Base-by-base conservation (phyloP, 1,140 invertebrate species). In the Aphaenogaster rudis region DNA sequence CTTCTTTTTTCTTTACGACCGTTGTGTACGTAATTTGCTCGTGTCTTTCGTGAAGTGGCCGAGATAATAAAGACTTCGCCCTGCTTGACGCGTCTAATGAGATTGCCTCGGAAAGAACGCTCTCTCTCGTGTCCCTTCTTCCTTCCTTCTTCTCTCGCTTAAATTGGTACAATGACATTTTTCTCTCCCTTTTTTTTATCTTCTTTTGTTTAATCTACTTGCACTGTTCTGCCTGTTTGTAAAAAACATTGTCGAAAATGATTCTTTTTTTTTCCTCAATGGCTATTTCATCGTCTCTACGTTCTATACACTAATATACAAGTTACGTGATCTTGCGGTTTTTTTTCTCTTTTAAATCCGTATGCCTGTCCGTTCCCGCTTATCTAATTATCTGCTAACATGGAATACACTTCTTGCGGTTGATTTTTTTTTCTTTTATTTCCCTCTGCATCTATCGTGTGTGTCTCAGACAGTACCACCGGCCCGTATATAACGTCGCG, bases 221-320 rank as follows among this genome's bases (percentile, higher is more conserved):
- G 93, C 93, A 94, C 94, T 94, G 92, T 94, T 94, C 94, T 94
- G 94, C 92, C 93, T 91, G 92, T 94, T 88, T 94, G 93, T 95
- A 95, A 95, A 95, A 95, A 95, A 95, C 95, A 94, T 95, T 93
- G 94, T 95, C 93, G 94, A 95, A 95, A 95, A 95, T 94, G 94
- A 95, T 95, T 90, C 91, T 92, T 92, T 88, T 93, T 94, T 93
- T 94, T 88, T 87, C 88, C 87, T 92, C 93, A 92, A 81, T 94
- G 92, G 93, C 94, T 95, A 95, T 95, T 95, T 95, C 94, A 92
- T 94, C 92, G 91, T 94, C 91, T 93, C 92, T 95, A 95, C 95
- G 94, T 94, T 95, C 94, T 95, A 95, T 95, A 95, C 95, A 95
- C 95, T 95, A 95, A 95, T 95, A 95, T 95, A 95, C 95, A 95